A percentile compares a stretch with the other conserved stretches of the same genome.
phyloP scores from a whole-genome alignment of 2,888 invertebrate species.

The Merodon equestris region DNA sequence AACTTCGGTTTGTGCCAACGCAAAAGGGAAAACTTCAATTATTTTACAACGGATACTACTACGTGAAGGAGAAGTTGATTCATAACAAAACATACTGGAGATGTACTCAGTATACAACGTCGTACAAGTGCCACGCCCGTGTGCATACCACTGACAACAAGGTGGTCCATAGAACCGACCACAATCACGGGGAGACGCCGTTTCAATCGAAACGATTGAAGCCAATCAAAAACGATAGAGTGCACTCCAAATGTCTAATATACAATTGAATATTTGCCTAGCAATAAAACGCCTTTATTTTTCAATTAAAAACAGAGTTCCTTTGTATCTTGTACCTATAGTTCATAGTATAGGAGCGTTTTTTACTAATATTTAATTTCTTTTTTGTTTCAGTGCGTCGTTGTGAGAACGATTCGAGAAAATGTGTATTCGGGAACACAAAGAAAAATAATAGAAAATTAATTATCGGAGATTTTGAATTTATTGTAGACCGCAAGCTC shows the following conservation, averaged over 20 bases:
- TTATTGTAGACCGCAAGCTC: constrained; percentile 76
- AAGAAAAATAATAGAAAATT: constrained; percentile 76
- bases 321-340: no score
- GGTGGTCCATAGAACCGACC: constrained; percentile 74
- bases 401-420: constrained; percentile 56
- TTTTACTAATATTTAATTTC: constrained; percentile 30
- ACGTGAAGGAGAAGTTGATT: constrained; percentile 76
- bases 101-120: constrained; percentile 77
- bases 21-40: constrained; percentile 77
- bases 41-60: constrained; percentile 74
- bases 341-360: neutral
- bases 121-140: constrained; percentile 75
- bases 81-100: constrained; percentile 78
- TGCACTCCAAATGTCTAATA: neutral
- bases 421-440: constrained; percentile 72
- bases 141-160: constrained; percentile 74
- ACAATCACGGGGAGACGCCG: constrained; percentile 74
- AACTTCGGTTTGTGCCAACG: constrained; percentile 70
- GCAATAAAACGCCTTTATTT: no score
- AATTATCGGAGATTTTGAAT: constrained; percentile 74
- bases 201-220: constrained; percentile 64
- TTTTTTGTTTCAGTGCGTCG: constrained; percentile 32
- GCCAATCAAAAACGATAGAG: neutral
- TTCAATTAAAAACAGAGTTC: no score
- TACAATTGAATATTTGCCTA: neutral